phyloP scores from a whole-genome alignment of 2,797 vertebrate genomes.

The Esox masquinongy region DNA sequence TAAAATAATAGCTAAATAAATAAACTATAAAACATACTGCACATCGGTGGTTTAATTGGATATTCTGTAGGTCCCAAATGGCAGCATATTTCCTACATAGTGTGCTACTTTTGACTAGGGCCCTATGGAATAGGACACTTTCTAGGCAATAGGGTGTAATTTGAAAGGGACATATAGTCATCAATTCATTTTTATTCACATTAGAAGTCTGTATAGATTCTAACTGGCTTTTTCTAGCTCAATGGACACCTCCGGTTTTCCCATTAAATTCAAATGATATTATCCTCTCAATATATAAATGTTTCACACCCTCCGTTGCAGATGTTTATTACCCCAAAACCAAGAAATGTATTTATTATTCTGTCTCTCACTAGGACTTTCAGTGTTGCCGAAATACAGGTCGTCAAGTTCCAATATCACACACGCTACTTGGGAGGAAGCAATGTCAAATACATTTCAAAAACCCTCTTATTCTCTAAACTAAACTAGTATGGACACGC shows the following conservation, averaged over 20 bases:
- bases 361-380: not conserved
- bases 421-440: not conserved
- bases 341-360: not conserved
- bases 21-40: not conserved
- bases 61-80: too few relatives aligned
- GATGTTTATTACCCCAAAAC: not conserved
- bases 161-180: not conserved
- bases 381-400: not conserved
- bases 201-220: not conserved
- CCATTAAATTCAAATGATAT: not conserved
- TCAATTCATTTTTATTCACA: conserved; percentile 13
- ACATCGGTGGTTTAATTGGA: conserved; percentile 8
- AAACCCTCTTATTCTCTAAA: not conserved
- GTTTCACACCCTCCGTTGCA: not conserved
- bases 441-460: not conserved
- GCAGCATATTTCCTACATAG: too few relatives aligned
- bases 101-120: too few relatives aligned
- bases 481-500: not conserved
- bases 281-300: not conserved
- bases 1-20: conserved; percentile 14
- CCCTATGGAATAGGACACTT: not conserved
- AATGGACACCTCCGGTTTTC: not conserved
- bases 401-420: not conserved
- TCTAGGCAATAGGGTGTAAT: not conserved
- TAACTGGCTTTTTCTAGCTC: not conserved